These are phyloP conservation scores for Schizotus pectinicornis DNA, from an alignment of 2,888 invertebrate genomes.

Conservation along the genomic window DNA sequence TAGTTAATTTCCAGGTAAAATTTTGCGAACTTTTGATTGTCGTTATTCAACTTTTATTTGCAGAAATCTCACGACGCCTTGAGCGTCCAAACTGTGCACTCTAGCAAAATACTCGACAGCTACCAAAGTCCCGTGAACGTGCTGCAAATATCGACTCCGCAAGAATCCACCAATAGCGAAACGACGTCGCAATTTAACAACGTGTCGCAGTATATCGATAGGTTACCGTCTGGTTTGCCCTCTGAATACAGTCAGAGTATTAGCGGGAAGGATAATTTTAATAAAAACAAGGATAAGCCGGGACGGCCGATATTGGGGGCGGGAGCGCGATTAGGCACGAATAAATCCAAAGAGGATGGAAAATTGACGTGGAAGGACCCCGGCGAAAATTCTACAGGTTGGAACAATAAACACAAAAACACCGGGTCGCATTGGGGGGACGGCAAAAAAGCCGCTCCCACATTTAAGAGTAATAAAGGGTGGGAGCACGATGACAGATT, in stretches of 20 bases:
- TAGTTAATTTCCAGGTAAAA: conserved; percentile 51
- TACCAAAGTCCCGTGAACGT: conserved; percentile 54
- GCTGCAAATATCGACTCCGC: conserved; percentile 47
- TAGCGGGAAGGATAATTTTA: conserved; percentile 8
- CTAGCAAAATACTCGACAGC: conserved; percentile 48
- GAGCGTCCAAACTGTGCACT: conserved; percentile 50
- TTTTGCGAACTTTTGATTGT: not conserved
- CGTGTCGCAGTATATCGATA: conserved; percentile 4
- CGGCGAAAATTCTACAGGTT: not conserved
- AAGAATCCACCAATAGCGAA: not conserved
- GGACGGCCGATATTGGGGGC: conserved; percentile 55
- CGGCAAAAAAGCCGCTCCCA: conserved; percentile 24
- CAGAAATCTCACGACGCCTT: conserved; percentile 46
- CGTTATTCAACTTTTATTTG: conserved; percentile 24
- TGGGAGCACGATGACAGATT: conserved; percentile 58
- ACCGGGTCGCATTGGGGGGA: conserved; percentile 27
- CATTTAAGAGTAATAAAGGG: conserved; percentile 44
- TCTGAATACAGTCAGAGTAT: conserved; percentile 8
- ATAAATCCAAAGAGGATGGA: conserved; percentile 34
- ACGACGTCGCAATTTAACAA: conserved; percentile 12
- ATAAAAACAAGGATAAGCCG: conserved; percentile 33
- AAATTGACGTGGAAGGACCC: no score
- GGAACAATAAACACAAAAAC: conserved; percentile 32
- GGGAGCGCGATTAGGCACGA: conserved; percentile 48
- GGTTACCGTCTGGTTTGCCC: no score